Percentiles rank a stretch among this genome's conserved stretches.
Evolutionary conservation across 1,140 invertebrate species (phyloP).

Genomic region (Thrips palmi): DNA sequence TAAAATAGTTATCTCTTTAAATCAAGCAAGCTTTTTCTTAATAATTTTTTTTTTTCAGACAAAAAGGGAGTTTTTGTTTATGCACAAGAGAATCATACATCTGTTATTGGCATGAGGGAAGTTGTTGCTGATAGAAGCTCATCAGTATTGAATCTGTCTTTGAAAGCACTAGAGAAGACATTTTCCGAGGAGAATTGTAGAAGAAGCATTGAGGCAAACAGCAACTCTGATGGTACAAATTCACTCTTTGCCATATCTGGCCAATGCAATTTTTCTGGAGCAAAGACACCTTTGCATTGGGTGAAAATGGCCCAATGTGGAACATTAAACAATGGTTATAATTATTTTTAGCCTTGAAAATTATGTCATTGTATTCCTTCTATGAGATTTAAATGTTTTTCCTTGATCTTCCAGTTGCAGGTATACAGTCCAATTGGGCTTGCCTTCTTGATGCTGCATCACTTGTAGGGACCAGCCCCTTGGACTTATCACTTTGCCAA

Average conservation of each 20-base stretch:
- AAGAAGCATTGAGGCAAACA: background rate
- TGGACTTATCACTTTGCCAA: slow-evolving; percentile 51
- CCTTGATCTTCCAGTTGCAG: slow-evolving; percentile 17
- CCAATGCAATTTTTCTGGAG: slow-evolving; percentile 91
- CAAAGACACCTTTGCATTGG: slow-evolving; percentile 66
- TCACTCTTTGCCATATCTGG: slow-evolving; percentile 73
- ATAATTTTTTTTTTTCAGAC: too few species aligned
- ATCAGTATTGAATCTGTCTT: slow-evolving; percentile 25
- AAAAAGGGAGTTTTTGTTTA: slow-evolving; percentile 52
- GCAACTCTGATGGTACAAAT: slow-evolving; percentile 21
- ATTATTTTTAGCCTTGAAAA: too few species aligned
- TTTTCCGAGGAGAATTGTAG: slow-evolving; percentile 10
- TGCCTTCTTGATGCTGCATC: slow-evolving; percentile 73
- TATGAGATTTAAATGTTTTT: slow-evolving; percentile 5
- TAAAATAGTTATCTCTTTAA: too few species aligned
- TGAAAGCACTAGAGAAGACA: slow-evolving; percentile 15
- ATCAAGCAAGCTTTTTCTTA: too few species aligned
- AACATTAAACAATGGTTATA: slow-evolving; percentile 29
- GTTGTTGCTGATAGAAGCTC: slow-evolving; percentile 22
- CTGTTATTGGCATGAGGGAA: slow-evolving; percentile 79
- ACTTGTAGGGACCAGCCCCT: slow-evolving; percentile 53
- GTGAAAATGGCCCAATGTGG: slow-evolving; percentile 44
- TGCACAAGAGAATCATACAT: slow-evolving; percentile 84
- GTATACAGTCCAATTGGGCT: slow-evolving; percentile 43
- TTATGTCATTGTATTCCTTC: too few species aligned